Evolutionary conservation across 2,797 vertebrate genomes (phyloP), one percentile per base, ranked within the genome.

Genomic region (Enteromius mattozi): DNA sequence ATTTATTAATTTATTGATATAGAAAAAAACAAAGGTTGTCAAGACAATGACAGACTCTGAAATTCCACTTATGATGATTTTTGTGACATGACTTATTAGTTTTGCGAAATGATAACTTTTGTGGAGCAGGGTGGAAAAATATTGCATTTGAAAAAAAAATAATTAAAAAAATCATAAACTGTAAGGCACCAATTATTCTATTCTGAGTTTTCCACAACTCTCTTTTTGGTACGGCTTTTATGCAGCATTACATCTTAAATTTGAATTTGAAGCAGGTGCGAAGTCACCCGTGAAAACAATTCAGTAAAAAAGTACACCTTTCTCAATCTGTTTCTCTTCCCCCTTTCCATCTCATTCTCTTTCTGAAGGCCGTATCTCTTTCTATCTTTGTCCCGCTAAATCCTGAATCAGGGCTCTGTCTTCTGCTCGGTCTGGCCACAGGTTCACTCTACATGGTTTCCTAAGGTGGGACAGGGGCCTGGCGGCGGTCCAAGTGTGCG

Each of bases 381-480:
- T 51, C 21, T 76, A 16, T 66, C 85, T 65, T 82, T 82, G 82
- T 91, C 85, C 47, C 85, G 4, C 30, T 68, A 54, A 68, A 54
- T 80, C 30, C 78, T 69, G 87, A 90, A 80, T 92, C 89, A 87
- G 89, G 90, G 74, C 65, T 84, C 85, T 86, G 90, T 90, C 89
- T 89, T 89, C 85, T 90, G 87, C 92, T 89, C 85, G 84, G 47
- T 88, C 78, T 91, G 86, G 68, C 81, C 77, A 74, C 80, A 89
- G 86, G 90, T 91, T 86, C 87, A 89, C 90, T 92, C 90, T 92
- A 90, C 89, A 90, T 91, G 91, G 87, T 91, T 95, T 94, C 91
- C 89, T 92, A 92, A 93, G 91, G 93, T 92, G 89, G 92, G 83
- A 77, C 81, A 83, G 90, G 85, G 88, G 90, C 90, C 90, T 94